Conservation (phyloP, 2,888 invertebrate species). For the Amiota mariae region DNA sequence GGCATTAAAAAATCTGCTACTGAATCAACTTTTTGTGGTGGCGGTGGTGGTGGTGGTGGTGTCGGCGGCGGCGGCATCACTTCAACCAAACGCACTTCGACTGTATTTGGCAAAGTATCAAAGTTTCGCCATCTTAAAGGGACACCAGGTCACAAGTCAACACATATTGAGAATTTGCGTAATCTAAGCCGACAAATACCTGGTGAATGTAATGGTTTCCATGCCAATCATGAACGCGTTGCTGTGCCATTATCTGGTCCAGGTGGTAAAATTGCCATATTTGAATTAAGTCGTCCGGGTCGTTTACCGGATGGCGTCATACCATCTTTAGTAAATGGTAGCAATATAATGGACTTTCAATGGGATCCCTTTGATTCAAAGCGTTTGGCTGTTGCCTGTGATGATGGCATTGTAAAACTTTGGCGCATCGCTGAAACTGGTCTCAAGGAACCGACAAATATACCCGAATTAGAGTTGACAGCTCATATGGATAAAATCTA, state of each 20-base stretch:
- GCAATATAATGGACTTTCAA: conserved; percentile 91
- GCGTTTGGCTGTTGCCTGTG: conserved; percentile 89
- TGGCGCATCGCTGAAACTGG: conserved; percentile 84
- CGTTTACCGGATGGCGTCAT: conserved; percentile 86
- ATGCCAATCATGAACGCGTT: conserved; percentile 89
- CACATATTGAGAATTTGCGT: conserved; percentile 92
- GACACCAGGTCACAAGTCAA: conserved; percentile 90
- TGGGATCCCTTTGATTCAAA: conserved; percentile 94
- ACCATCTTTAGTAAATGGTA: conserved; percentile 92
- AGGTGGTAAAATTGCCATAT: conserved; percentile 90
- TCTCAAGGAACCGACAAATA: conserved; percentile 85
- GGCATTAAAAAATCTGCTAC: conserved; percentile 74
- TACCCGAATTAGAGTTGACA: conserved; percentile 80
- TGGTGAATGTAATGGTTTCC: conserved; percentile 95
- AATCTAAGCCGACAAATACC: conserved; percentile 93
- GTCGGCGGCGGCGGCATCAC: conserved; percentile 61
- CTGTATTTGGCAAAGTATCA: conserved; percentile 90
- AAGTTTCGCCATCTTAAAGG: conserved; percentile 95
- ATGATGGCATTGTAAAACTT: conserved; percentile 87
- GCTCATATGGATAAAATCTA: conserved; percentile 94
- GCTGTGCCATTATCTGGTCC: conserved; percentile 93
- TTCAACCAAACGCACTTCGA: conserved; percentile 87
- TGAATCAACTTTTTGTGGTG: conserved; percentile 70
- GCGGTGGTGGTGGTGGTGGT: conserved; percentile 56
- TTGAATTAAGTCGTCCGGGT: conserved; percentile 86